Conservation (phyloP, 2,888 invertebrate genomes). For the Congeria kusceri region DNA sequence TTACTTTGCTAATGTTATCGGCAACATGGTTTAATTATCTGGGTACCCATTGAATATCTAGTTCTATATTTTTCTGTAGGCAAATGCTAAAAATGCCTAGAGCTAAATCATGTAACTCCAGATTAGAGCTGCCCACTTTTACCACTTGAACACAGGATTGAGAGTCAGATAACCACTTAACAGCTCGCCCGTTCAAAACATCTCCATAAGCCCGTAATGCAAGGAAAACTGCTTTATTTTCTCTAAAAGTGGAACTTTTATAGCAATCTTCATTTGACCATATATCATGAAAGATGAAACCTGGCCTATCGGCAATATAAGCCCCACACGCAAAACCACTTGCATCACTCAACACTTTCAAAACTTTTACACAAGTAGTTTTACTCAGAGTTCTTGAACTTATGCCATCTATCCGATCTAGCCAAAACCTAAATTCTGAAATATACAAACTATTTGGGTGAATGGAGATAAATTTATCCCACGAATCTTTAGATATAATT, state of each 20-base stretch:
- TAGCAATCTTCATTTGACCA: constrained; percentile 9
- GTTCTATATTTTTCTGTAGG: neutral
- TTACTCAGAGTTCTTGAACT: neutral
- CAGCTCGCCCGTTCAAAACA: neutral
- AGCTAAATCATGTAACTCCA: constrained; percentile 8
- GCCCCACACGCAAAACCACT: constrained; percentile 10
- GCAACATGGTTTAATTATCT: too few species aligned
- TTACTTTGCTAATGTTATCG: too few species aligned
- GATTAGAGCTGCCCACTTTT: constrained; percentile 17
- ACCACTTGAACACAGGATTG: constrained; percentile 25
- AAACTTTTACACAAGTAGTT: neutral
- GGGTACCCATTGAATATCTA: neutral
- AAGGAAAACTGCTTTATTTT: constrained; percentile 14
- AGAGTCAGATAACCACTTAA: constrained; percentile 26
- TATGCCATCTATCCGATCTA: neutral
- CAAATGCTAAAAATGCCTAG: constrained; percentile 11
- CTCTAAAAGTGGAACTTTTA: constrained; percentile 31
- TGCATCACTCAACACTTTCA: constrained; percentile 4
- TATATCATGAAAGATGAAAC: constrained; percentile 6
- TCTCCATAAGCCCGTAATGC: constrained; percentile 20
- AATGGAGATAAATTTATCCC: neutral
- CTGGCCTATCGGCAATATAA: constrained; percentile 12
- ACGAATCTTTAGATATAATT: too few species aligned
- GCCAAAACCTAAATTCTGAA: neutral
- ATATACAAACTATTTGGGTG: neutral